A percentile compares a stretch with the other conserved stretches of the same genome.
Conservation (phyloP, 2,888 invertebrate species). For the Pandemis corylana region DNA sequence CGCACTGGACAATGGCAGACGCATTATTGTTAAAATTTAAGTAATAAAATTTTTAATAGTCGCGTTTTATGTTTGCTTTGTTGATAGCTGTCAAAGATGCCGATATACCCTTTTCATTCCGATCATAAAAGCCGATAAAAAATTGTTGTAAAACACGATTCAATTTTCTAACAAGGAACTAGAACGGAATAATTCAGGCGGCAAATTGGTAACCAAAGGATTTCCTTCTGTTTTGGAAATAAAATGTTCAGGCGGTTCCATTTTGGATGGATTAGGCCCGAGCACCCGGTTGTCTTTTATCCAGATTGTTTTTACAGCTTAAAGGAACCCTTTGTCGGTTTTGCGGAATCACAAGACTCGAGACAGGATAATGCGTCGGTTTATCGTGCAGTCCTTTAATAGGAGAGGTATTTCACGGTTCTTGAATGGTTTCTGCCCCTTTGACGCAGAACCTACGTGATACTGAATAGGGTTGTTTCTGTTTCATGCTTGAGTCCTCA, state of each 20-base stretch:
- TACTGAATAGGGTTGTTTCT: constrained; percentile 74
- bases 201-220: constrained; percentile 82
- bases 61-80: constrained; percentile 30
- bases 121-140: constrained; percentile 54
- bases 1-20: neutral
- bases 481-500: constrained; percentile 72
- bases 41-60: constrained; percentile 11
- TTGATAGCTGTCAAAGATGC: constrained; percentile 38
- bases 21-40: neutral
- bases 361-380: constrained; percentile 60
- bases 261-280: constrained; percentile 78
- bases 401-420: constrained; percentile 67
- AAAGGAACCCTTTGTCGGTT: constrained; percentile 79
- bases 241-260: constrained; percentile 68
- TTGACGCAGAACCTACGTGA: constrained; percentile 74
- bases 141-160: constrained; percentile 68
- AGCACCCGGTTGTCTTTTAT: constrained; percentile 62
- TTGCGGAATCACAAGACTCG: constrained; percentile 64
- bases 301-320: constrained; percentile 83
- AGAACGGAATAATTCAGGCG: constrained; percentile 74
- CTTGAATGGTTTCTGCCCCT: constrained; percentile 70
- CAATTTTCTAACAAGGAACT: constrained; percentile 60
- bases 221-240: constrained; percentile 84
- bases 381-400: constrained; percentile 55
- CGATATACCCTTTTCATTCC: constrained; percentile 45